Evolutionary conservation across 1,140 invertebrate species (phyloP), one percentile per base, ranked within the genome.

Genomic region (Whitmania pigra): DNA sequence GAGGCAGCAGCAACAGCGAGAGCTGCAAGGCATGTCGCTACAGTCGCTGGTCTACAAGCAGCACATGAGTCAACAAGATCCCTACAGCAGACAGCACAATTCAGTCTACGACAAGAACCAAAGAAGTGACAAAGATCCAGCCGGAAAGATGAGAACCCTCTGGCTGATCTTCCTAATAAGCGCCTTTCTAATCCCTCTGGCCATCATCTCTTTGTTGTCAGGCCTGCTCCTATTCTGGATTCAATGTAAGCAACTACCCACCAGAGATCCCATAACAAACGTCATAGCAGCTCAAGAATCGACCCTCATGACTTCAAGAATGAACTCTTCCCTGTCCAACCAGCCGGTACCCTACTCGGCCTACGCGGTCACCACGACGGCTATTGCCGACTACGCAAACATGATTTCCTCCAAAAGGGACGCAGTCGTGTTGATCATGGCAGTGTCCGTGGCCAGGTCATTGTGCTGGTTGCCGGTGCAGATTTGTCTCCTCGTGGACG

Each of bases 381-480:
- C 60, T 63, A 27, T 31, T 9, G 25, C 60, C 9, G 57, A 63
- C 11, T 63, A 63, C 15, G 3, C 57, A 31, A 31, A 13, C 15
- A 63, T 31, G 57, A 63, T 63, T 2, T 25, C 57, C 11, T 63
- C 57, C 13, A 22, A 72, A 29, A 69, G 73, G 15, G 70, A 74
- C 22, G n/a, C 68, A 11, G 67, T 63, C 22, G 54, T 74, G 25
- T 18, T 74, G 36, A 60, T 74, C 31, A 74, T 74, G 73, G 73
- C 71, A 17, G 36, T 49, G 43, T 71, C 70, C 69, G 71, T 74
- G 18, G 60, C 67, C 11, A 54, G 73, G 18, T 63, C 71, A 9
- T 31, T 74, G 20, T 72, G 70, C 73, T 74, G 73, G 73, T 25
- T 74, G 20, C 73, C 73, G 40, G 55, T 74, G 9, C 73, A 74